Evolutionary conservation across 2,888 invertebrate species (phyloP).

Genomic region (Erebia aethiops): DNA sequence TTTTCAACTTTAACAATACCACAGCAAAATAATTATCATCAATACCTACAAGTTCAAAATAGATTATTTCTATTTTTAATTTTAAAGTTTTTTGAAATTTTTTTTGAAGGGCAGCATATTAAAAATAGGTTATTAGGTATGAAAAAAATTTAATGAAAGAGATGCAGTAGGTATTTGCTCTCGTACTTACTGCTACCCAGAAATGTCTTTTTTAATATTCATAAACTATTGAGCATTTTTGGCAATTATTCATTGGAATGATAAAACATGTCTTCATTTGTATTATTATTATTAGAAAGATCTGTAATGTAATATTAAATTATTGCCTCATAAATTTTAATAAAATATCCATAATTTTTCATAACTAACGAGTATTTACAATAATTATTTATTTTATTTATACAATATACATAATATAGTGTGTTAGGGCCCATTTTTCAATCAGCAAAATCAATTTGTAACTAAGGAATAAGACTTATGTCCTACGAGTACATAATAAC

Average conservation of each 20-base stretch:
- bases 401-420: not conserved
- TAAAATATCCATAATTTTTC: not conserved
- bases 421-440: too few species aligned
- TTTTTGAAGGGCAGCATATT: not conserved
- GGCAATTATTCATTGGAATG: constrained; percentile 8
- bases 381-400: not conserved
- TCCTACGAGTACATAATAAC: too few species aligned
- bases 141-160: not conserved
- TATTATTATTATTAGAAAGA: not conserved
- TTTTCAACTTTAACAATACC: constrained; percentile 9
- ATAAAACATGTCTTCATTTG: not conserved
- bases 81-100: not conserved
- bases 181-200: too few species aligned
- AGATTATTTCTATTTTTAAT: not conserved
- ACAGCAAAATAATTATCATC: constrained; percentile 1
- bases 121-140: not conserved
- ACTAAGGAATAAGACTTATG: too few species aligned
- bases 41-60: not conserved
- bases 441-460: too few species aligned
- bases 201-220: not conserved
- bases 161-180: too few species aligned
- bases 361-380: not conserved
- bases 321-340: constrained; percentile 4
- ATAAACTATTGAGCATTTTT: constrained; percentile 2
- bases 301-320: not conserved